Conservation (phyloP, 2,888 invertebrate genomes). For the Coelogynopora nodosa region DNA sequence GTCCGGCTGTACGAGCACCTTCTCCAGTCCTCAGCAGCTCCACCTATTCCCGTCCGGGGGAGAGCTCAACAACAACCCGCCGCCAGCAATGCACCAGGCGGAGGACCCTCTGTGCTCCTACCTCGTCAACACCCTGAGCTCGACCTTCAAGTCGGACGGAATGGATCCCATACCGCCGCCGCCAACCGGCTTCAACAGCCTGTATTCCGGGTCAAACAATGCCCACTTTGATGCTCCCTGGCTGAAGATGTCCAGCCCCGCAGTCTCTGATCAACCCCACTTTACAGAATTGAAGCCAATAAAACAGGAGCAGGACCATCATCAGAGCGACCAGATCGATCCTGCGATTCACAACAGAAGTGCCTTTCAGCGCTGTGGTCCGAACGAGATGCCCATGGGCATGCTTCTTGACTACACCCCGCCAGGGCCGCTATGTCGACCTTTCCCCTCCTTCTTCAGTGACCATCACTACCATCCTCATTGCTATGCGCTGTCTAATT, state of each 20-base stretch:
- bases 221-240: neutral
- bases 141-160: conserved; percentile 2
- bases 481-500: neutral
- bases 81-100: neutral
- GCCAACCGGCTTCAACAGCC: neutral
- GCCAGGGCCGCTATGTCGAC: neutral
- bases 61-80: too few species aligned
- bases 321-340: neutral
- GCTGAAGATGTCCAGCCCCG: neutral
- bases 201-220: neutral
- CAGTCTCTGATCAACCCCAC: neutral
- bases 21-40: conserved; percentile 2
- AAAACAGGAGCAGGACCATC: neutral
- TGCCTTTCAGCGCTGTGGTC: neutral
- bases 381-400: neutral
- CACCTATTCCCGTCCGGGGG: neutral
- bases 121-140: neutral
- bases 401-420: neutral
- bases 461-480: neutral
- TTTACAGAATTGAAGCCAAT: neutral
- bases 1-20: neutral
- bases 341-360: neutral
- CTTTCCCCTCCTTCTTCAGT: neutral
- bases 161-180: neutral
- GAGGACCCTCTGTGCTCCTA: conserved; percentile 14